Conservation (phyloP, 2,888 invertebrate species). For the Osmoderma eremita region DNA sequence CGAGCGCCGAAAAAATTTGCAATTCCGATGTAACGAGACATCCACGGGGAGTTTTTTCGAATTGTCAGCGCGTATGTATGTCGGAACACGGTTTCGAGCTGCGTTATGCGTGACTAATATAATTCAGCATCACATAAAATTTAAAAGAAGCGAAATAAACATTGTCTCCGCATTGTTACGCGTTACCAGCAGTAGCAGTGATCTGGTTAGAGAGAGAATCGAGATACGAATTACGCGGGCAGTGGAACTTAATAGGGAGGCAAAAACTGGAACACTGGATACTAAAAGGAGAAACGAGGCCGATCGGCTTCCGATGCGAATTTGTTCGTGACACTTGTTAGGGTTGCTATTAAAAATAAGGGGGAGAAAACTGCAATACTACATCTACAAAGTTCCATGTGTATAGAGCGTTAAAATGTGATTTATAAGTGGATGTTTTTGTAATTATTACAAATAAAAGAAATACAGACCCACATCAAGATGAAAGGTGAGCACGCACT, state of each 20-base stretch:
- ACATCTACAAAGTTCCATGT: too few species aligned
- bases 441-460: too few species aligned
- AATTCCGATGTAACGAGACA: conserved; percentile 10
- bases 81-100: neutral
- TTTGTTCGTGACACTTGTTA: too few species aligned
- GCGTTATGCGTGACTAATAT: conserved; percentile 22
- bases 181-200: neutral
- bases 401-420: too few species aligned
- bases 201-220: conserved; percentile 2
- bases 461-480: too few species aligned
- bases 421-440: too few species aligned
- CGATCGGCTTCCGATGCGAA: too few species aligned
- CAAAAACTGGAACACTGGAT: conserved; percentile 20
- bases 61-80: neutral
- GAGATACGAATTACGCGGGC: conserved; percentile 25
- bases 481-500: too few species aligned
- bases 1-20: conserved; percentile 9
- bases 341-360: too few species aligned
- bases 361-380: too few species aligned
- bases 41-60: neutral
- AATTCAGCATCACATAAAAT: conserved; percentile 36
- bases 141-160: conserved; percentile 36
- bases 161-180: conserved; percentile 17
- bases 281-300: too few species aligned
- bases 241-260: conserved; percentile 29